Evolutionary conservation across 1,140 invertebrate genomes (phyloP).

Genomic region (Apis laboriosa): DNA sequence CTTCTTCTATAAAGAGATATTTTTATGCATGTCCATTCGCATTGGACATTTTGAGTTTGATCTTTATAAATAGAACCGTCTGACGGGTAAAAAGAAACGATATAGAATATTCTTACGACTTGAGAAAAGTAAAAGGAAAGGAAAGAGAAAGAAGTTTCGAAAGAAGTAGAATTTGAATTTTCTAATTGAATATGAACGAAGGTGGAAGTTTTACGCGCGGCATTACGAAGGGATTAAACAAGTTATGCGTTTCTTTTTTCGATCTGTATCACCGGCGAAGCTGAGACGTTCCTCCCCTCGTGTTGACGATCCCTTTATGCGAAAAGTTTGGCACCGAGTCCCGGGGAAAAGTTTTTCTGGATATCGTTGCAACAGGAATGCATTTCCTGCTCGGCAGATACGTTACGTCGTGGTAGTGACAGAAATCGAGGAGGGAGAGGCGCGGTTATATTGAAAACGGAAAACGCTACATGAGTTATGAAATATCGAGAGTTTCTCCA

Average conservation of each 20-base stretch:
- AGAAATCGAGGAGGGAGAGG: conserved; percentile 33
- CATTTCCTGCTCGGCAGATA: conserved; percentile 41
- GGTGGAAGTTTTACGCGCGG: neutral
- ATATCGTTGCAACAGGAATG: conserved; percentile 38
- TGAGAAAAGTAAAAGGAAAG: no score
- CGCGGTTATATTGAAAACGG: conserved; percentile 49
- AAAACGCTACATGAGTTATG: conserved; percentile 33
- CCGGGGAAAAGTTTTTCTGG: conserved; percentile 39
- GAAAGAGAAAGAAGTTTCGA: neutral
- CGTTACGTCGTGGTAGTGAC: conserved; percentile 42
- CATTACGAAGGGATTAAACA: neutral
- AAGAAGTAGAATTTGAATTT: neutral
- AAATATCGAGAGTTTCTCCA: conserved; percentile 31
- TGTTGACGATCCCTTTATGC: conserved; percentile 44
- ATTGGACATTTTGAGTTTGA: no score
- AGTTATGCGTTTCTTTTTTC: neutral
- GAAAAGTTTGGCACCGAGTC: conserved; percentile 40
- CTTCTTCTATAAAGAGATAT: no score
- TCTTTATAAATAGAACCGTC: no score
- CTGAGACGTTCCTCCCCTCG: conserved; percentile 5
- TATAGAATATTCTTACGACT: no score
- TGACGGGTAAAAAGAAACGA: no score
- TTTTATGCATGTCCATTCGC: no score
- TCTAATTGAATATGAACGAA: no score
- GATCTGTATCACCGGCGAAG: conserved; percentile 14